Evolutionary conservation across 2,113 vertebrate species (phyloP).

Genomic region (Pitta sordida): DNA sequence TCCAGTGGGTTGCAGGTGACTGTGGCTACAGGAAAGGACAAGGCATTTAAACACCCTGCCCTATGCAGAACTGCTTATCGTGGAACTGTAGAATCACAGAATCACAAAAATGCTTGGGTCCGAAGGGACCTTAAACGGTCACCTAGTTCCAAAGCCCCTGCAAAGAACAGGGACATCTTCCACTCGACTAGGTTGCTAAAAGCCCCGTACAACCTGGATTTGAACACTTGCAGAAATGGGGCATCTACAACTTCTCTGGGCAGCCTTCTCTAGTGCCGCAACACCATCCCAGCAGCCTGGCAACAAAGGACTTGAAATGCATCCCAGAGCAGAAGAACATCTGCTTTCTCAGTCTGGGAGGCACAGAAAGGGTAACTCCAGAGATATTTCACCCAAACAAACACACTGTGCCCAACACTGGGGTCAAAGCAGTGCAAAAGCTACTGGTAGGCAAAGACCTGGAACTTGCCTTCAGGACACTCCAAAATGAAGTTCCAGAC

Average conservation of each 20-base stretch:
- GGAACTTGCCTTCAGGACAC: neutral
- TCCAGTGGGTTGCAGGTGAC: neutral
- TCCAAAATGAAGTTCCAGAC: neutral
- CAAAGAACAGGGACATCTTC: neutral
- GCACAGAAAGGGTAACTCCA: neutral
- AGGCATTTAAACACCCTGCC: neutral
- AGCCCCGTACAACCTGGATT: too few species aligned
- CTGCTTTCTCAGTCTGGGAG: neutral
- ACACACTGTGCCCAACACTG: neutral
- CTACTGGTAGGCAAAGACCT: neutral
- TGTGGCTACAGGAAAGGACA: neutral
- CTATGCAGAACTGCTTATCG: neutral
- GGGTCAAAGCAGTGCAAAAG: neutral
- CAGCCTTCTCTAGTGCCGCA: neutral
- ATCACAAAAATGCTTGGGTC: neutral
- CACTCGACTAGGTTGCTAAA: neutral
- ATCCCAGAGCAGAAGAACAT: neutral
- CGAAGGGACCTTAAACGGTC: neutral
- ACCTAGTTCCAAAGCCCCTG: rapidly evolving
- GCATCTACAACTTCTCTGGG: neutral
- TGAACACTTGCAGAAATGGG: neutral
- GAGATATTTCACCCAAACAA: neutral
- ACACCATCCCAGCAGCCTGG: neutral
- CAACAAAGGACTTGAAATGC: neutral
- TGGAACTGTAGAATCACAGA: neutral